Evolutionary conservation across 2,797 vertebrate species (phyloP).

Genomic region (Momotus momota): DNA sequence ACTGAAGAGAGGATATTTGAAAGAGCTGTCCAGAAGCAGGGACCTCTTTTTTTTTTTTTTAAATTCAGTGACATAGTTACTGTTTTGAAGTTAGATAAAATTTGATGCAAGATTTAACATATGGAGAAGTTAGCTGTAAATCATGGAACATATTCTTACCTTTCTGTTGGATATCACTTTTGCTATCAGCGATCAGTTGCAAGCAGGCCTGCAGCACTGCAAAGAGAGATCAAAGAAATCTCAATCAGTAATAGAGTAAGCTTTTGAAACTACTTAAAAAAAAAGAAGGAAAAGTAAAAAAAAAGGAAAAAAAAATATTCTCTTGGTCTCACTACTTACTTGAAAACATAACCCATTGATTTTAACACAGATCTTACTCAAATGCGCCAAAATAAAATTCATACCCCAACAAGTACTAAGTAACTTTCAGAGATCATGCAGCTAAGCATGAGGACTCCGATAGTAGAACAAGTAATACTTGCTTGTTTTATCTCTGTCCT

Average conservation of each 20-base stretch:
- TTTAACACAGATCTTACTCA: neutral
- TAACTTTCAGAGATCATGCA: neutral
- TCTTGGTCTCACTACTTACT: neutral
- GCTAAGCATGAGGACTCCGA: neutral
- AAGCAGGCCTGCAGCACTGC: slow-evolving; percentile 90
- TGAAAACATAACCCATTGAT: neutral
- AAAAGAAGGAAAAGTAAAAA: neutral
- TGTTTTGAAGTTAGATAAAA: neutral
- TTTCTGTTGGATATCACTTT: slow-evolving; percentile 84
- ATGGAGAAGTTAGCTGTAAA: neutral
- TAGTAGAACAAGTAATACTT: neutral
- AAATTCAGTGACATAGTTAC: neutral
- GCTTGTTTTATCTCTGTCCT: neutral
- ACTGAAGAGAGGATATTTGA: neutral
- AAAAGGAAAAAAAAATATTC: neutral
- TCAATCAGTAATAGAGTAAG: neutral
- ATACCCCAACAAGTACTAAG: neutral
- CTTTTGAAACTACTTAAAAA: neutral
- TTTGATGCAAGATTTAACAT: neutral
- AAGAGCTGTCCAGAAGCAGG: neutral
- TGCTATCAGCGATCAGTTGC: slow-evolving; percentile 90
- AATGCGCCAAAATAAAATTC: neutral
- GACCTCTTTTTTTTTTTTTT: neutral
- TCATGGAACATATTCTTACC: slow-evolving; percentile 77
- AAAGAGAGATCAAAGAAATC: neutral